Evolutionary conservation across 1,140 invertebrate species (phyloP), one percentile per base, ranked within the genome.

Genomic region (Euglossa dilemma): DNA sequence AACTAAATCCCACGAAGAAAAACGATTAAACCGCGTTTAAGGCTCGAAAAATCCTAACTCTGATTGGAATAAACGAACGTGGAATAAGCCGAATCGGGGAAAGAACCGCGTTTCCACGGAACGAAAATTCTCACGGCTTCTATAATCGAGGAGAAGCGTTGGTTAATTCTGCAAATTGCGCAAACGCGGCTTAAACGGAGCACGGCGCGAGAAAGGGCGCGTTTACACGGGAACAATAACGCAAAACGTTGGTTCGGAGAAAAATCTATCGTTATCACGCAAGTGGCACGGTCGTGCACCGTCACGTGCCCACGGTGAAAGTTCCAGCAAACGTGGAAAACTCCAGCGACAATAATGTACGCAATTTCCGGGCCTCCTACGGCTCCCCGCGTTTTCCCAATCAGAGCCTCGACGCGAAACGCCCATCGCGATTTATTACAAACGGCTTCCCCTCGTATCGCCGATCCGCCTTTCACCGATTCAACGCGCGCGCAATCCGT

Each of bases 291-390:
- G 20, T 20, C 56, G 56, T 56, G 54, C 20, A 8, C 18, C 56
- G 78, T 73, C 78, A 66, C 59, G 50, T 74, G 79, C 47, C 18
- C 61, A 6, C 57, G 45, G 70, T 80, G 79, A 80, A 80, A 80
- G 70, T 80, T 64, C 45, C 50, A 54, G 4, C 70, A 56, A 80
- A 74, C 69, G 50, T 80, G 71, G 70, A 80, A 80, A 80, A 54
- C 50, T 47, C 9, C 56, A 74, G 74, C 25, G 79, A 74, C 79
- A 64, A 64, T 73, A 56, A 74, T 74, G 47, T 54, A 56, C 70
- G 70, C 79, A 74, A 80, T 80, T 80, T 80, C 79, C 79, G 70
- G 57, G 7, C 59, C 43, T 64, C 79, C 69, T 52, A 56, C 79
- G 70, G 43, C 59, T 25, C 23, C 5, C 52, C 6, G 11, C 18